These are phyloP conservation scores for Arizona elegans DNA, from an alignment of 2,113 vertebrate genomes.

Conservation along the genomic window DNA sequence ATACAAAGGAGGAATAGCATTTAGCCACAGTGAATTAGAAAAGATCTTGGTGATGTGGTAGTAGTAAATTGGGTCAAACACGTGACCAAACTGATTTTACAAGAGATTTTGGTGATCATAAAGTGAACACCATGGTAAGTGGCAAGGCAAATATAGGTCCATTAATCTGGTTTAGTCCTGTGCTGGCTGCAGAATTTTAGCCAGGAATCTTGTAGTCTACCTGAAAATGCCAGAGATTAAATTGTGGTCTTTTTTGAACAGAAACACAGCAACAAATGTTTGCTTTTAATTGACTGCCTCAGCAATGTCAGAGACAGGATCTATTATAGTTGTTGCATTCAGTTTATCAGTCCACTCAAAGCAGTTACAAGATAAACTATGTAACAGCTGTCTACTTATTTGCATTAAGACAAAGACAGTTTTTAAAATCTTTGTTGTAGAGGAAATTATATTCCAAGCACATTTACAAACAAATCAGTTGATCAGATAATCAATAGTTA, in stretches of 20 bases:
- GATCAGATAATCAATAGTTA: conserved; percentile 16
- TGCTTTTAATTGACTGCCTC: not conserved
- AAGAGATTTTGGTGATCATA: no score
- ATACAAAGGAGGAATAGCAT: not conserved
- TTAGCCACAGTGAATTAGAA: not conserved
- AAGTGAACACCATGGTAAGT: no score
- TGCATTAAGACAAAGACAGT: not conserved
- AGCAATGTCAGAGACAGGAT: not conserved
- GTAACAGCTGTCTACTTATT: not conserved
- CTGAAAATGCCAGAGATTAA: conserved; percentile 6
- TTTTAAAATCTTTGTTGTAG: conserved; percentile 2
- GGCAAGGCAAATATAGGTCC: not conserved
- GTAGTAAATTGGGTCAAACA: no score
- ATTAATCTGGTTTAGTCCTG: not conserved
- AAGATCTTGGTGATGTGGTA: not conserved
- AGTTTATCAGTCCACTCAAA: not conserved
- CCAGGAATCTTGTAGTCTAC: not conserved
- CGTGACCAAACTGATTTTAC: no score
- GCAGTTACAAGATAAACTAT: not conserved
- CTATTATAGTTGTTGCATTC: not conserved
- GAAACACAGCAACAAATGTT: not conserved
- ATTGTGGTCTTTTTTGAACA: not conserved
- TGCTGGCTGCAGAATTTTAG: not conserved
- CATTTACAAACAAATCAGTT: not conserved
- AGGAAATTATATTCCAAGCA: conserved; percentile 11